Base-by-base conservation (phyloP, 2,113 vertebrate genomes). In the Prochilodus magdalenae region DNA sequence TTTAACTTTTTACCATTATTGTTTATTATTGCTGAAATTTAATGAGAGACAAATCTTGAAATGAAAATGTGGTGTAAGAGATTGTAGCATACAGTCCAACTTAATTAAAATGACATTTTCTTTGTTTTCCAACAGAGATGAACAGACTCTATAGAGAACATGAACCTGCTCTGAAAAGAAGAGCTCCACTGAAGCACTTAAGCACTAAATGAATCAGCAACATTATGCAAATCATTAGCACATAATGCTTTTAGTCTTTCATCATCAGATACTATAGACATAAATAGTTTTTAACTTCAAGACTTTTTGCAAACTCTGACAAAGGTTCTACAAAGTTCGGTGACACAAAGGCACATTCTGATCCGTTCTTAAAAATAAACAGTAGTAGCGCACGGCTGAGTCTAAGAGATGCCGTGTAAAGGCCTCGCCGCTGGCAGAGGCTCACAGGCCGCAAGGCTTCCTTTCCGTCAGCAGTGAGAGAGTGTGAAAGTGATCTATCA, bases 211-310 rank as follows among this genome's bases (percentile, higher is more conserved):
- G 80, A 76, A 86, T 62, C 72, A 84, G 79, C 70, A 60, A 82
- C 62, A 84, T 86, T 86, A 83, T 84, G 80, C 69, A 83, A 80
- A 78, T 85, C 67, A 36, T 57, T 49, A 62, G 51, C 44, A 69
- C 57, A 83, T 60, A 75, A 79, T 78, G 73, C 70, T 66, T 78
- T 81, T 80, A 57, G 57, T 74, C 77, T 26, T 81, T 71, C 72
- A 77, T 71, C 26, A 73, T 67, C 77, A 53, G 67, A 60, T 62
- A 57, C 36, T 70, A 51, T 67, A 30, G 33, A 40, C 15, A 22
- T 53, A 22, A 51, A 51, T 70, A 44, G 66, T 67, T 55, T n/a
- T 0, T 26, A 30, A 18, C 60, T 51, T 29, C 11, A 14, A 36
- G 49, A 66, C 75, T 66, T 22, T 77, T 18, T 11, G 27, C 60